These are phyloP conservation scores for Platygyra sinensis DNA, from an alignment of 64 coral and sea anemone genomes.

Conservation along the genomic window DNA sequence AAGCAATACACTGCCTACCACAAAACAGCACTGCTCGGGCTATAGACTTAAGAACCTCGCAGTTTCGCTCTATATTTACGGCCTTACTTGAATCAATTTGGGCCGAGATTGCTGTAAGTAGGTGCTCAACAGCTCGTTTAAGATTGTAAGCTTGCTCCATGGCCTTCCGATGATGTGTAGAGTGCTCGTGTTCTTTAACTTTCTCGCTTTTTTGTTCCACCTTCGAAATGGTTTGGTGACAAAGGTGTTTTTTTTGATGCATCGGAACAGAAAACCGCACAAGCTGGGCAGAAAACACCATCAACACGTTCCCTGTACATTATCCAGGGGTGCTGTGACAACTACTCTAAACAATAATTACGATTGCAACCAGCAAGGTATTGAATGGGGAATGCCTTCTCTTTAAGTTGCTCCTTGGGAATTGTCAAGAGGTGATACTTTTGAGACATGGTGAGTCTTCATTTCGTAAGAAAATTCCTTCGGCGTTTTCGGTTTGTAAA, in stretches of 20 bases:
- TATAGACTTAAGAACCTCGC: conserved; percentile 47
- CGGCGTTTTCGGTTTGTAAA: conserved; percentile 42
- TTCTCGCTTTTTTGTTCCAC: too few species aligned
- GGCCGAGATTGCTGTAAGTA: conserved; percentile 37
- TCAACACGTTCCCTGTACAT: too few species aligned
- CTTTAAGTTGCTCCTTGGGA: too few species aligned
- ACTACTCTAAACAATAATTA: too few species aligned
- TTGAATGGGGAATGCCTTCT: too few species aligned
- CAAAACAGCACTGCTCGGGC: conserved; percentile 56
- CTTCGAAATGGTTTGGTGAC: too few species aligned
- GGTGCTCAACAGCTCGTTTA: conserved; percentile 44
- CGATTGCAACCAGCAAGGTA: too few species aligned
- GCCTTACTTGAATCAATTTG: conserved; percentile 44
- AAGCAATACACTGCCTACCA: conserved; percentile 37
- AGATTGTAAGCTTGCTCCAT: too few species aligned
- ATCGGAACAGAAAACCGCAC: conserved; percentile 51
- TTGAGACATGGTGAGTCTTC: conserved; percentile 30
- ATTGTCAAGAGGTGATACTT: too few species aligned
- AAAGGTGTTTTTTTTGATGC: conserved; percentile 35
- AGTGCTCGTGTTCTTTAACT: too few species aligned
- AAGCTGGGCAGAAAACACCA: conserved; percentile 42
- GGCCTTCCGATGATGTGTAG: too few species aligned
- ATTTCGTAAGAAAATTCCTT: conserved; percentile 45
- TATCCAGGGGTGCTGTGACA: conserved; percentile 69
- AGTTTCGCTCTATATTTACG: conserved; percentile 51